phyloP scores from a whole-genome alignment of 1,140 invertebrate species.

The Lordiphosa stackelbergi region DNA sequence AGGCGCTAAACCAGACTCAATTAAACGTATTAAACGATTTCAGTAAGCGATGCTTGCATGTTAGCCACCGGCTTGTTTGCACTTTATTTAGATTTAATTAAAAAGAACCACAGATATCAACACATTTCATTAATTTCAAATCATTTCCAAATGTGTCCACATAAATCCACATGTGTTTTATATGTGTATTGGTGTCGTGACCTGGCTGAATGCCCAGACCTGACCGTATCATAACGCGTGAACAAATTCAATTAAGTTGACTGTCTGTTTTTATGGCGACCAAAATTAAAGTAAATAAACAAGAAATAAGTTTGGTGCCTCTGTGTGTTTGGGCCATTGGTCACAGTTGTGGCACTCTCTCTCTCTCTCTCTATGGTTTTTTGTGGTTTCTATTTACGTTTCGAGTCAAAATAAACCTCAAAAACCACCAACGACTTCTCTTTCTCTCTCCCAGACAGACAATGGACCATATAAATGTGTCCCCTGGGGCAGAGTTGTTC shows the following conservation, averaged over 20 bases:
- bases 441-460: constrained; percentile 33
- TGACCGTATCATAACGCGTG: constrained; percentile 63
- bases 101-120: no score
- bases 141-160: no score
- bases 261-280: constrained; percentile 52
- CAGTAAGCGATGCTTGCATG: no score
- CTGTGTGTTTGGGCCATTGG: constrained; percentile 34
- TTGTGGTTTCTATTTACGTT: constrained; percentile 28
- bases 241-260: constrained; percentile 68
- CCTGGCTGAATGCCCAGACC: constrained; percentile 31
- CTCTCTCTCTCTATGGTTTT: constrained; percentile 4
- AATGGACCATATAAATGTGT: constrained; percentile 56
- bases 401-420: constrained; percentile 57
- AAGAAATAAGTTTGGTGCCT: constrained; percentile 31
- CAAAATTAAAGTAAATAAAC: constrained; percentile 74
- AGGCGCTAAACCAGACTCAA: no score
- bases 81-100: no score
- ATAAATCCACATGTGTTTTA: not conserved
- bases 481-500: constrained; percentile 23
- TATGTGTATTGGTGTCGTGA: constrained; percentile 2
- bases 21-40: no score
- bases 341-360: constrained; percentile 55
- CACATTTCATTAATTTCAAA: no score
- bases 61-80: no score
- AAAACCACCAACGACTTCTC: constrained; percentile 40